These are phyloP conservation scores for Diabrotica undecimpunctata DNA, from an alignment of 1,140 invertebrate genomes.

Conservation along the genomic window DNA sequence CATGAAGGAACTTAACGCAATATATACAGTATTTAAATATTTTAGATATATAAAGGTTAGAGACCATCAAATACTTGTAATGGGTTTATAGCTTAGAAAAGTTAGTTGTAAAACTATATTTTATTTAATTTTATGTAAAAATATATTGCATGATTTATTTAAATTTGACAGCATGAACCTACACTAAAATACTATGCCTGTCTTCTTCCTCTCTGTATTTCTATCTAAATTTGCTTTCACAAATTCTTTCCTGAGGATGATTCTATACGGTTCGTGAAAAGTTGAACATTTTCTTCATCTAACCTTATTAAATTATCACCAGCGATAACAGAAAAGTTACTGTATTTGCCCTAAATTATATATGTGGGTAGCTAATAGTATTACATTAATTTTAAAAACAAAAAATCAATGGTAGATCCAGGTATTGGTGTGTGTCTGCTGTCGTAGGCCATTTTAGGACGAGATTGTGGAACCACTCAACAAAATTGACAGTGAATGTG, in stretches of 20 bases:
- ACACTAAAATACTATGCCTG: conserved; percentile 14
- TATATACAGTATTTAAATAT: no score
- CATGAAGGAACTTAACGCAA: no score
- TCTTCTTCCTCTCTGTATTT: conserved; percentile 8
- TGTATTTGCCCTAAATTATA: conserved; percentile 7
- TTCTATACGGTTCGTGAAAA: conserved; percentile 6
- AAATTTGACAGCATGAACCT: conserved; percentile 13
- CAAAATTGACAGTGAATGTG: conserved; percentile 8
- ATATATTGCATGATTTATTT: conserved; percentile 14
- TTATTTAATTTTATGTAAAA: neutral
- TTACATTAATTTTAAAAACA: neutral
- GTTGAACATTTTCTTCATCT: conserved; percentile 13
- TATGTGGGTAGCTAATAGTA: no score
- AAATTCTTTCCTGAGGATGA: conserved; percentile 9
- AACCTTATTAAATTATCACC: conserved; percentile 36
- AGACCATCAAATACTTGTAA: neutral
- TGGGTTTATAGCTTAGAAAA: neutral
- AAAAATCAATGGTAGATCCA: neutral
- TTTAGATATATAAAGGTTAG: no score
- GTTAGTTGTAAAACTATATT: neutral
- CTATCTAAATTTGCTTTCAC: conserved; percentile 10
- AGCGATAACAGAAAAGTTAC: conserved; percentile 21
- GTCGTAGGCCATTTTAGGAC: conserved; percentile 17
- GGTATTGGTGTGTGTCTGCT: conserved; percentile 15
- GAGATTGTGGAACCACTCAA: conserved; percentile 20